Evolutionary conservation across 1,140 invertebrate genomes (phyloP).

Genomic region (Hyphantria cunea): DNA sequence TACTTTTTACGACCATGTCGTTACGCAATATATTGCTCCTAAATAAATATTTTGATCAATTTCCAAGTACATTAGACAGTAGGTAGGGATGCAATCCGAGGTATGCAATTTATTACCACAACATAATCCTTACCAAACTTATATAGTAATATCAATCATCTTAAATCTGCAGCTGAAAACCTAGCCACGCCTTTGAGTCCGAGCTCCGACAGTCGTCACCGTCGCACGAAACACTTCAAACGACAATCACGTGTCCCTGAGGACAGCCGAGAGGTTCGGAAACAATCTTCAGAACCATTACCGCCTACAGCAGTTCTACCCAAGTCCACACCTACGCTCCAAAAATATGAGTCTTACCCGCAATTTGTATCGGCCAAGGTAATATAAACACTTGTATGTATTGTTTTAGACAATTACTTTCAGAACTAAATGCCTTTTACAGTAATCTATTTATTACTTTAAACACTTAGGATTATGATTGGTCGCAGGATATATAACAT

Average conservation of each 20-base stretch:
- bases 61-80: too few relatives aligned
- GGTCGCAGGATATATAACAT: too few relatives aligned
- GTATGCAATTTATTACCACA: too few relatives aligned
- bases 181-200: slow-evolving; percentile 10
- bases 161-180: neutral
- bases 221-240: slow-evolving; percentile 64
- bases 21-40: too few relatives aligned
- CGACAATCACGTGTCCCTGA: slow-evolving; percentile 63
- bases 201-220: slow-evolving; percentile 54
- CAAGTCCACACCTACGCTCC: slow-evolving; percentile 44
- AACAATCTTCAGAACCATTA: slow-evolving; percentile 62
- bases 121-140: too few relatives aligned
- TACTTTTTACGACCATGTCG: too few relatives aligned
- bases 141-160: too few relatives aligned
- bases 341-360: slow-evolving; percentile 64
- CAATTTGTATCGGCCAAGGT: slow-evolving; percentile 52
- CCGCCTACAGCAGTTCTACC: slow-evolving; percentile 38
- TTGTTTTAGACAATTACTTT: neutral
- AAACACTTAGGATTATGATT: too few relatives aligned
- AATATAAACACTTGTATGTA: neutral
- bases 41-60: too few relatives aligned
- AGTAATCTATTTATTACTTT: too few relatives aligned
- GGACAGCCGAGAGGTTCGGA: slow-evolving; percentile 47
- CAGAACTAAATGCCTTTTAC: neutral
- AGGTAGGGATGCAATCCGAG: too few relatives aligned